phyloP scores from a whole-genome alignment of 2,888 invertebrate genomes.

The Caenorhabditis zanzibari region DNA sequence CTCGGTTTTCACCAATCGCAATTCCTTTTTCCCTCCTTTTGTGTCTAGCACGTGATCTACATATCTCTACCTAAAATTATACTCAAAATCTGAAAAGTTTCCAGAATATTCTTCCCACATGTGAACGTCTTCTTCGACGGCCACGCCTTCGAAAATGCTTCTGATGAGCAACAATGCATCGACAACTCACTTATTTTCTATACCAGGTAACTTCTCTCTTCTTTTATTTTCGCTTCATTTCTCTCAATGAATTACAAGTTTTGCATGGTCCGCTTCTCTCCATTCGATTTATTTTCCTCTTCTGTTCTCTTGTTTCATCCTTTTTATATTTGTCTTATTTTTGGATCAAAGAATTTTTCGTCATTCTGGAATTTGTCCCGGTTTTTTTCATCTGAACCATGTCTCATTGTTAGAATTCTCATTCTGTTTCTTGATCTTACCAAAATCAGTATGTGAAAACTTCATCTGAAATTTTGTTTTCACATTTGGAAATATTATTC shows the following conservation, averaged over 20 bases:
- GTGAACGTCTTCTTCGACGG: conserved; percentile 11
- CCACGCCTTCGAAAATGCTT: conserved; percentile 36
- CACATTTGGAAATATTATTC: no score
- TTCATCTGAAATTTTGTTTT: no score
- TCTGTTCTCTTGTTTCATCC: conserved; percentile 9
- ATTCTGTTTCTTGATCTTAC: no score
- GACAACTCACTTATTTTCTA: conserved; percentile 18
- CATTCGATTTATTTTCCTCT: background rate
- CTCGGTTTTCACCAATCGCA: conserved; percentile 59
- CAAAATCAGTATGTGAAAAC: no score
- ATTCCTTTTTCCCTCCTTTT: conserved; percentile 2
- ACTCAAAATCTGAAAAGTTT: conserved; percentile 4
- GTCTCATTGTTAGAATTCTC: background rate
- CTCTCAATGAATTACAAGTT: conserved; percentile 1
- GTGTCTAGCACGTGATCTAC: background rate
- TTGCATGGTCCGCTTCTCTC: conserved; percentile 39
- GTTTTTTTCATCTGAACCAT: background rate
- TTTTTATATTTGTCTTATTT: conserved; percentile 8
- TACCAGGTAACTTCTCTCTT: conserved; percentile 43
- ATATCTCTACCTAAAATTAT: background rate
- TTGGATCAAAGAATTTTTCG: conserved; percentile 2
- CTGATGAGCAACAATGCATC: conserved; percentile 48
- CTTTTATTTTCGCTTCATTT: background rate
- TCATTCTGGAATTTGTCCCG: background rate
- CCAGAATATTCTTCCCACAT: conserved; percentile 42